Base-by-base conservation (phyloP, 2,888 invertebrate species). In the Liopterus haemorrhoidalis region DNA sequence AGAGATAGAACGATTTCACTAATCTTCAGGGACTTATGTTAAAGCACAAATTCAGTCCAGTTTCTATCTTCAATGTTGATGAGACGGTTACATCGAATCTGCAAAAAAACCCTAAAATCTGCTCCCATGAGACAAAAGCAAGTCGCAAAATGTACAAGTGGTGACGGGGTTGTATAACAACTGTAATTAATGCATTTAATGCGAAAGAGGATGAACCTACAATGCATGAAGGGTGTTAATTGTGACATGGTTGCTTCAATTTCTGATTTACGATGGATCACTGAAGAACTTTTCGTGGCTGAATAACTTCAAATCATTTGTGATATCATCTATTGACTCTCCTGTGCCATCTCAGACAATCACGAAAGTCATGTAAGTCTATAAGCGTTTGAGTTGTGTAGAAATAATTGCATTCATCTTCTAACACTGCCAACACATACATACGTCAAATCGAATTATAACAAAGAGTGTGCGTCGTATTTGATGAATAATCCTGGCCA, bases 141-240 rank as follows among this genome's bases (percentile, higher is more conserved):
- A n/a, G n/a, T n/a, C n/a, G n/a, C n/a, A n/a, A n/a, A n/a, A n/a
- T n/a, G n/a, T n/a, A n/a, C n/a, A n/a, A n/a, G n/a, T n/a, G 67
- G 33, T 65, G n/a, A n/a, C n/a, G n/a, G n/a, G n/a, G n/a, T n/a
- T n/a, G n/a, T n/a, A n/a, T n/a, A n/a, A n/a, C n/a, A n/a, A n/a
- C n/a, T n/a, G n/a, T n/a, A n/a, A n/a, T n/a, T n/a, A n/a, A n/a
- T n/a, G n/a, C n/a, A n/a, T n/a, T n/a, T n/a, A n/a, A n/a, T n/a
- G 1, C 37, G 65, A 15, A 60, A 66, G 48, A 61, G 63, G 40
- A 57, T 65, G 62, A 60, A 59, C 31, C 59, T 59, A 4, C 45
- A 48, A 1, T 55, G 68, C 8, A 59, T 64, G 48, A 62, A 62
- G 28, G 63, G 62, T 57, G 65, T 66, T 9, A 65, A 64, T 49